Evolutionary conservation across 1,140 invertebrate genomes (phyloP), one percentile per base, ranked within the genome.

Genomic region (Micrasema minimum): DNA sequence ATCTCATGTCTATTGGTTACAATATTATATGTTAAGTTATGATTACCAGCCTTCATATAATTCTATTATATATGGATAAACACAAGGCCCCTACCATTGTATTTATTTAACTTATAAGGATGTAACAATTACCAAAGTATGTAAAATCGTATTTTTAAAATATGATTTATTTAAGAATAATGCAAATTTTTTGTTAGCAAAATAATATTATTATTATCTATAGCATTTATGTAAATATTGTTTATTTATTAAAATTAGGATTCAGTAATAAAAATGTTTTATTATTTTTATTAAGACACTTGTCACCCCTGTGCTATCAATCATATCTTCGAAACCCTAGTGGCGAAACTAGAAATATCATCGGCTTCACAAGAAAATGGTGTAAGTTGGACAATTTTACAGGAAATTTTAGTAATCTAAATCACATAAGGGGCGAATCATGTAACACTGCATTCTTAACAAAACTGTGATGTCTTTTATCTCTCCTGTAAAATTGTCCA

Each of bases 161-260:
- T 35, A 35, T 55, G 31, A 16, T 55, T 55, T 57, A 7, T 35
- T 37, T 16, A 38, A 57, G 53, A 35, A 57, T 38, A 22, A 51
- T 51, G 50, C 18, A 22, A n/a, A n/a, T n/a, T n/a, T n/a, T n/a
- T n/a, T 51, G 26, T 31, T 26, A 31, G 11, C 20, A 57, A 37
- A 37, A 37, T 35, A 37, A 57, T 37, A 23, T 51, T 22, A 51
- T 57, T 37, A n/a, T 57, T 37, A 51, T n/a, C 11, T 23, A 51
- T 57, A 35, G 37, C n/a, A 57, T 57, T 57, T 37, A 57, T 57
- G 53, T 57, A 57, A 37, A 57, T 57, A 57, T 16, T 57, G 31
- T 23, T 57, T 57, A 57, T 57, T 57, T 57, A 57, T 57, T 57
- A 57, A 57, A 57, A 14, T 57, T 57, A 57, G 26, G 16, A 57